Evolutionary conservation across 2,797 vertebrate genomes (phyloP).

Genomic region (Alca torda): DNA sequence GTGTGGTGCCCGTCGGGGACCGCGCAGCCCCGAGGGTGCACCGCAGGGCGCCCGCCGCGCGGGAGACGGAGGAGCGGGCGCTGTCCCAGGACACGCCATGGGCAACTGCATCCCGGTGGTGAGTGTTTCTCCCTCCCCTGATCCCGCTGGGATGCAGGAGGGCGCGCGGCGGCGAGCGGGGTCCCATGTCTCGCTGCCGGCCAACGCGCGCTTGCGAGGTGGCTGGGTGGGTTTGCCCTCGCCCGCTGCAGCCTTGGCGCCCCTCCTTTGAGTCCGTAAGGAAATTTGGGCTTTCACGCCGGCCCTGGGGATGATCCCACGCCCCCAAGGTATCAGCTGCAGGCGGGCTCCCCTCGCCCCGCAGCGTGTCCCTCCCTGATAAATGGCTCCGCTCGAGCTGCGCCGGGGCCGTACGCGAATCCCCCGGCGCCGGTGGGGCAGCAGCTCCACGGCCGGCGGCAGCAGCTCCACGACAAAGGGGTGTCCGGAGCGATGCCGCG

Average conservation of each 20-base stretch:
- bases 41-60: not conserved
- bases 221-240: not conserved
- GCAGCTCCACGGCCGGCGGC: accelerated
- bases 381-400: not conserved
- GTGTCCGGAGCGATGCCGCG: accelerated
- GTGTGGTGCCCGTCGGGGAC: not conserved
- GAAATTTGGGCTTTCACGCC: not conserved
- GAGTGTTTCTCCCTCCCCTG: not conserved
- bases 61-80: not conserved
- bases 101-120: conserved; percentile 43
- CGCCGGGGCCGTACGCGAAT: accelerated
- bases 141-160: not conserved
- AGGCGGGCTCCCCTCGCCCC: accelerated
- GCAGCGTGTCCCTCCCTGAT: not conserved
- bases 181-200: accelerated
- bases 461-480: no score
- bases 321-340: not conserved
- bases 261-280: no score
- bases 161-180: not conserved
- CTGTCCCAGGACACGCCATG: not conserved
- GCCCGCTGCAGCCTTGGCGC: accelerated
- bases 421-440: accelerated
- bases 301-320: accelerated
- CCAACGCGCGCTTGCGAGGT: not conserved
- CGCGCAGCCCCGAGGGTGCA: not conserved